These are phyloP conservation scores for Anoplolepis gracilipes DNA, from an alignment of 1,140 invertebrate species.

Conservation along the genomic window DNA sequence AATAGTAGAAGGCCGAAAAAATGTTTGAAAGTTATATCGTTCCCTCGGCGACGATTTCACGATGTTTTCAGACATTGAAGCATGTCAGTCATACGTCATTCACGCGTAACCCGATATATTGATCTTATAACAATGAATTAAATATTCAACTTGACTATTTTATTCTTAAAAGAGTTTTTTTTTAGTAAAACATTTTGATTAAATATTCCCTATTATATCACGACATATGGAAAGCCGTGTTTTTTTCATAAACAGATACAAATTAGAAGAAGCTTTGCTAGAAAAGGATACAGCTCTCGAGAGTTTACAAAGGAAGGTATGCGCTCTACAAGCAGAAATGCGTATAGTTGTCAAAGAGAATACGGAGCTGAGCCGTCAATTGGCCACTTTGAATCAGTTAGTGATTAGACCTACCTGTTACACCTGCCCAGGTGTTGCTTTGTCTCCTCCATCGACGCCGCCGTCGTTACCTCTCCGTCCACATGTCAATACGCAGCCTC, in stretches of 20 bases:
- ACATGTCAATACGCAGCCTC: slow-evolving; percentile 22
- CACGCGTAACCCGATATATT: not conserved
- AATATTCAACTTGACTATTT: slow-evolving; percentile 7
- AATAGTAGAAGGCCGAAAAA: slow-evolving; percentile 53
- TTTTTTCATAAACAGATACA: slow-evolving; percentile 82
- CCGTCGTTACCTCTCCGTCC: slow-evolving; percentile 33
- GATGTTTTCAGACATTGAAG: slow-evolving; percentile 42
- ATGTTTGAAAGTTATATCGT: slow-evolving; percentile 51
- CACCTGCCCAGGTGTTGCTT: slow-evolving; percentile 52
- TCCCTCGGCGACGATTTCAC: slow-evolving; percentile 55
- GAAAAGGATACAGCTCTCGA: slow-evolving; percentile 85
- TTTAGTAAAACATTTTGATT: slow-evolving; percentile 22
- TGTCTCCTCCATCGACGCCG: slow-evolving; percentile 42
- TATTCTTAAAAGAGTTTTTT: not conserved
- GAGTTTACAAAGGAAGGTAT: slow-evolving; percentile 83
- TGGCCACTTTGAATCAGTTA: slow-evolving; percentile 73
- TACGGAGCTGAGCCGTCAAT: slow-evolving; percentile 73
- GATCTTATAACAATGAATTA: slow-evolving; percentile 30
- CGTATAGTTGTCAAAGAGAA: slow-evolving; percentile 81
- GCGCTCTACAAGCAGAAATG: slow-evolving; percentile 84
- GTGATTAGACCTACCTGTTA: slow-evolving; percentile 63
- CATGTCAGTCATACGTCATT: slow-evolving; percentile 37
- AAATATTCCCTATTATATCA: not conserved
- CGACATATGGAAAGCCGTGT: not conserved
- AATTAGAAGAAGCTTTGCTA: slow-evolving; percentile 85